Evolutionary conservation across 1,140 invertebrate genomes (phyloP).

Genomic region (Drosophila ficusphila): DNA sequence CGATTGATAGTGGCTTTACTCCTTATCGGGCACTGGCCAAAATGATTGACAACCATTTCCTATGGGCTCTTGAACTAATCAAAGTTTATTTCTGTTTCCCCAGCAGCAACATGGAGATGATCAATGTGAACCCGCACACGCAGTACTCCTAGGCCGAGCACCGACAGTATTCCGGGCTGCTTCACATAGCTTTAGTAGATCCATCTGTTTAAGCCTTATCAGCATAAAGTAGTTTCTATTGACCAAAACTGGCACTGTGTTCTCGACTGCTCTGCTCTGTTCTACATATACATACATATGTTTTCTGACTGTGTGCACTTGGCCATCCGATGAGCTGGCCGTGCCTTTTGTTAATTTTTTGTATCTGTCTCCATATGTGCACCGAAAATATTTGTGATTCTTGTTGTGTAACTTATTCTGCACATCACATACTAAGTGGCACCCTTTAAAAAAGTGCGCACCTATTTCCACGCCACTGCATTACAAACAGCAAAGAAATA

Average conservation of each 20-base stretch:
- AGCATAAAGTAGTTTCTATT: slow-evolving; percentile 32
- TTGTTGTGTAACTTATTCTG: slow-evolving; percentile 8
- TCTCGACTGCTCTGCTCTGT: not conserved
- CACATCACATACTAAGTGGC: slow-evolving; percentile 1
- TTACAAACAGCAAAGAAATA: slow-evolving; percentile 8
- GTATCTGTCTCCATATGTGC: not conserved
- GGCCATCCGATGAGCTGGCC: slow-evolving; percentile 5
- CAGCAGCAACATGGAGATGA: slow-evolving; percentile 91
- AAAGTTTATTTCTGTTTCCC: slow-evolving; percentile 47
- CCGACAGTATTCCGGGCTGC: slow-evolving; percentile 22
- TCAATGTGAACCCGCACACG: slow-evolving; percentile 91
- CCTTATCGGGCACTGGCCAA: slow-evolving; percentile 18
- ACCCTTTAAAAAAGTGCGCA: not conserved
- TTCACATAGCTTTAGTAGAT: slow-evolving; percentile 41
- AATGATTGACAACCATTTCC: slow-evolving; percentile 7
- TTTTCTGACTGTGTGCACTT: not conserved
- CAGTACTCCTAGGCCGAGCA: slow-evolving; percentile 87
- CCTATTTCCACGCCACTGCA: slow-evolving; percentile 16
- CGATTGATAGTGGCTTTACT: not conserved
- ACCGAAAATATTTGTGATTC: slow-evolving; percentile 9
- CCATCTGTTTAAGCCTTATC: slow-evolving; percentile 32
- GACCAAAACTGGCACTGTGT: slow-evolving; percentile 12
- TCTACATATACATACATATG: too few species aligned
- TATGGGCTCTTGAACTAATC: slow-evolving; percentile 17
- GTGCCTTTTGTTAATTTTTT: slow-evolving; percentile 21